These are phyloP conservation scores for Marmota monax DNA, from an alignment of 2,113 vertebrate genomes.

Conservation along the genomic window DNA sequence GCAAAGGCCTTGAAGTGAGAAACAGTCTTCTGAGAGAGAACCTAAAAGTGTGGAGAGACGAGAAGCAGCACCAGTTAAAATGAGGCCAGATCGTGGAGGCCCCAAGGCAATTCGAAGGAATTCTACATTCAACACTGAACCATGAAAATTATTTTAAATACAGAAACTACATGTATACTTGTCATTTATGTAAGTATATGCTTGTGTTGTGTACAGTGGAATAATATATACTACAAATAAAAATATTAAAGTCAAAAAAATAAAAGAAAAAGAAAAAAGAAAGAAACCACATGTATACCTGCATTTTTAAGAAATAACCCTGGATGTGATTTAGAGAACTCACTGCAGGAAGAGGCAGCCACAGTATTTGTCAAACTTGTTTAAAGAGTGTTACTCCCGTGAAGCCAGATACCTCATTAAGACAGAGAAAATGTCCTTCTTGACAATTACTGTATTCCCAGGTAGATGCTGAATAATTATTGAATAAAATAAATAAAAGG, in stretches of 20 bases:
- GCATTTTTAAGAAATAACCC: background rate
- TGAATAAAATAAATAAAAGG: constrained; percentile 8
- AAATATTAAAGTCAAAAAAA: too few relatives aligned
- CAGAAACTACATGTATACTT: background rate
- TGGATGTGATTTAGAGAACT: background rate
- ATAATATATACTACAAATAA: too few relatives aligned
- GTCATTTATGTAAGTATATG: too few relatives aligned
- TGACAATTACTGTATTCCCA: background rate
- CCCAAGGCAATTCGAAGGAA: background rate
- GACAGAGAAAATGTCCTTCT: background rate
- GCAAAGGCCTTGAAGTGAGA: background rate
- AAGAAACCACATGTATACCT: background rate
- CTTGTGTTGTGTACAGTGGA: too few relatives aligned
- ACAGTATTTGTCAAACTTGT: background rate
- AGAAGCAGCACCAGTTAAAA: background rate
- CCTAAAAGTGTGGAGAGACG: background rate
- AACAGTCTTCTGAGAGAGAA: background rate
- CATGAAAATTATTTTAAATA: background rate
- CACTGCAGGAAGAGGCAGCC: background rate
- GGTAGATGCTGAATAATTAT: background rate
- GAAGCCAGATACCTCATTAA: background rate
- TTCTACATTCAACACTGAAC: background rate
- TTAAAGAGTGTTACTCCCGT: background rate
- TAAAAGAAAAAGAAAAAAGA: too few relatives aligned
- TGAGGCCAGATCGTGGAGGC: background rate